Evolutionary conservation across 2,797 vertebrate species (phyloP).

Genomic region (Lithobates sylvaticus): DNA sequence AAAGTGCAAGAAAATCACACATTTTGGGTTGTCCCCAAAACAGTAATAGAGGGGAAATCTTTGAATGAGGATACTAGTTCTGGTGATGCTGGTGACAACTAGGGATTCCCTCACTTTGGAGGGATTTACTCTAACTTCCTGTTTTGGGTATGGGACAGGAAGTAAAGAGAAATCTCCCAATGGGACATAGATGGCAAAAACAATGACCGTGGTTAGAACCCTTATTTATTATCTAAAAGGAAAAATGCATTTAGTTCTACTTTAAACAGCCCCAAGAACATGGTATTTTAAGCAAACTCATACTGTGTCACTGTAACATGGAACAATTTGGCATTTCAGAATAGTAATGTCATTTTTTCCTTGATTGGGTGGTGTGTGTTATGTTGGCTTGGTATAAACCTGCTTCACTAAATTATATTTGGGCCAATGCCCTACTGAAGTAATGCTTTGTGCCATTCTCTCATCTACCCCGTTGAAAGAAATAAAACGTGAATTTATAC

Average conservation of each 20-base stretch:
- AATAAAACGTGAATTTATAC: slow-evolving; percentile 9
- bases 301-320: slow-evolving; percentile 3
- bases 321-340: slow-evolving; percentile 36
- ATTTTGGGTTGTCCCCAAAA: too few species aligned
- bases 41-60: too few species aligned
- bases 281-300: slow-evolving; percentile 1
- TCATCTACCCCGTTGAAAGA: slow-evolving; percentile 33
- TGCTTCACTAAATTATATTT: slow-evolving; percentile 28
- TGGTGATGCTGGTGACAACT: too few species aligned
- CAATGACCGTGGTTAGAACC: too few species aligned
- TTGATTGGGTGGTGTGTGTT: slow-evolving; percentile 32
- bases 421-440: background rate
- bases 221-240: too few species aligned
- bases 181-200: too few species aligned
- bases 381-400: slow-evolving; percentile 32
- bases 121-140: too few species aligned
- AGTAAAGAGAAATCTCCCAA: too few species aligned
- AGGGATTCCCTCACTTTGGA: too few species aligned
- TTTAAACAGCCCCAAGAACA: background rate
- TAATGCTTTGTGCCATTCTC: slow-evolving; percentile 31
- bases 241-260: background rate
- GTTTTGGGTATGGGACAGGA: too few species aligned
- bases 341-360: slow-evolving; percentile 48
- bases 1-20: too few species aligned
- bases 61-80: too few species aligned